Evolutionary conservation across 2,797 vertebrate genomes (phyloP).

Genomic region (Siniperca scherzeri): DNA sequence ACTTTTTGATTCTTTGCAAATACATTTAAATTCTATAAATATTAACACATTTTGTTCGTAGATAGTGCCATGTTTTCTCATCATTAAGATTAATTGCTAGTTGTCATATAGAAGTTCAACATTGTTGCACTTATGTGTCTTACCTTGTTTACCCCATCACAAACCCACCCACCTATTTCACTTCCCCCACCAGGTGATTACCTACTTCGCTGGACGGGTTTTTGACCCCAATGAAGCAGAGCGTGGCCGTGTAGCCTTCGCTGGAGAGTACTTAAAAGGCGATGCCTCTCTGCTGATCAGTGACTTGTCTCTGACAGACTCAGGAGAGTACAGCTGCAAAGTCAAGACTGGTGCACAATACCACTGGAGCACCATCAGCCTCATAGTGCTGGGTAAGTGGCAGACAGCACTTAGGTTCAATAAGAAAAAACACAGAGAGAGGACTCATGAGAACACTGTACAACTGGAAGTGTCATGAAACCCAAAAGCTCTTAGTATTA

Average conservation of each 20-base stretch:
- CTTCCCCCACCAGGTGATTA: slow-evolving; percentile 88
- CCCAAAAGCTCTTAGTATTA: background rate
- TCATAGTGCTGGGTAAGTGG: slow-evolving; percentile 91
- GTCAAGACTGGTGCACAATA: slow-evolving; percentile 94
- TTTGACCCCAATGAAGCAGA: slow-evolving; percentile 89
- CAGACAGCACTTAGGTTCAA: slow-evolving; percentile 3
- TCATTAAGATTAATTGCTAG: background rate
- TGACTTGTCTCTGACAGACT: slow-evolving; percentile 90
- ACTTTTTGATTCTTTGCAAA: background rate
- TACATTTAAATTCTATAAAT: no score
- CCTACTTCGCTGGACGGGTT: slow-evolving; percentile 90
- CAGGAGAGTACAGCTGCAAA: slow-evolving; percentile 94
- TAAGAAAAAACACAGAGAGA: background rate
- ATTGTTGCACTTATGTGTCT: background rate
- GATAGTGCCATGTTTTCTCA: background rate
- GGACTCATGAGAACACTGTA: background rate
- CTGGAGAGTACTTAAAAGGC: slow-evolving; percentile 91
- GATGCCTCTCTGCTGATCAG: slow-evolving; percentile 92
- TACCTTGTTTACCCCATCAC: background rate
- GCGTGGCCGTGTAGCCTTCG: slow-evolving; percentile 89
- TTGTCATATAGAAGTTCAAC: background rate
- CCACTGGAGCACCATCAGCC: slow-evolving; percentile 90
- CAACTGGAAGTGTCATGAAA: slow-evolving; percentile 2
- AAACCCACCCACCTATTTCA: background rate
- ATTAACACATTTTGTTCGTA: no score